Evolutionary conservation across 2,797 vertebrate species (phyloP).

Genomic region (Telmatherina bonti): DNA sequence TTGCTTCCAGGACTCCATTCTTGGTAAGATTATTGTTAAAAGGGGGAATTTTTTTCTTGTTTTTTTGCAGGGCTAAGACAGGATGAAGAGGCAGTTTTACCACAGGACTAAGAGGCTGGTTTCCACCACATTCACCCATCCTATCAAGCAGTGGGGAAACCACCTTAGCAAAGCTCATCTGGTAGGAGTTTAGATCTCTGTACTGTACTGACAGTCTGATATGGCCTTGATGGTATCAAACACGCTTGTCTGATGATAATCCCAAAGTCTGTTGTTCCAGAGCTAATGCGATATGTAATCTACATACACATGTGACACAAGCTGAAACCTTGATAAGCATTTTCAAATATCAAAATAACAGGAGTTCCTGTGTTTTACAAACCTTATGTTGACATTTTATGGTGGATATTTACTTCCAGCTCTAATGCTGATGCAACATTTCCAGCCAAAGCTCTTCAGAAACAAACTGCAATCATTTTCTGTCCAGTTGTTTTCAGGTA

Average conservation of each 20-base stretch:
- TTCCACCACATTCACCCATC: constrained; percentile 49
- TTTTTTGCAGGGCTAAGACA: constrained; percentile 41
- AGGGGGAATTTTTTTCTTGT: constrained; percentile 28
- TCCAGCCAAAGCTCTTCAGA: not conserved
- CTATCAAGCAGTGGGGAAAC: constrained; percentile 34
- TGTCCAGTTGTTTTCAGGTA: not conserved
- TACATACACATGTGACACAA: not conserved
- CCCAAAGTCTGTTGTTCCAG: not conserved
- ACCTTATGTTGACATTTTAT: constrained; percentile 6
- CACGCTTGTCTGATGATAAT: constrained; percentile 16
- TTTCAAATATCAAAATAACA: no score
- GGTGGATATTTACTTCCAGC: constrained; percentile 1
- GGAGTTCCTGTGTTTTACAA: constrained; percentile 10
- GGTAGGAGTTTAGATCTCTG: constrained; percentile 40
- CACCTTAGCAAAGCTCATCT: constrained; percentile 34
- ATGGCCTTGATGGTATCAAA: constrained; percentile 1
- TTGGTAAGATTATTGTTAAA: constrained; percentile 18
- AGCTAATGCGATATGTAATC: not conserved
- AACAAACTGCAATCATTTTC: not conserved
- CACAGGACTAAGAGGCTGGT: constrained; percentile 25
- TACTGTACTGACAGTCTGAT: constrained; percentile 13
- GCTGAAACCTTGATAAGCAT: not conserved
- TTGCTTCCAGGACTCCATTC: constrained; percentile 11
- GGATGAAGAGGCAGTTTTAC: constrained; percentile 41
- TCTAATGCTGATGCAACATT: not conserved